Base-by-base conservation (phyloP, 2,888 invertebrate genomes). In the Phymatocera aterrima region DNA sequence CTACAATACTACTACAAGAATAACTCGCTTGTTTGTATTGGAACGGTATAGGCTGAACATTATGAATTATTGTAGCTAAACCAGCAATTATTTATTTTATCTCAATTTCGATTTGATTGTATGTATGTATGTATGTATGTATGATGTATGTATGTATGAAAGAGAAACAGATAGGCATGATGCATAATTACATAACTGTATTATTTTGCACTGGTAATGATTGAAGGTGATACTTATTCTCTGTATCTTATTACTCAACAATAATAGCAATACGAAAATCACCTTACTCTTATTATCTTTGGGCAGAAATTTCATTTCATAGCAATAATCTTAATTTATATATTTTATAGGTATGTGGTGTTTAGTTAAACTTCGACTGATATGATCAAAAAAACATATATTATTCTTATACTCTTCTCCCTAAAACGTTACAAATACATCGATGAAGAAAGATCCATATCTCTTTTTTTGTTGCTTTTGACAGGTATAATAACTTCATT, bases 11-110 rank as follows among this genome's bases (percentile, higher is more conserved):
- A 88, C 65, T 84, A 84, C 28, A 89, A 89, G 80, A 89, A 88
- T 77, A 88, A 84, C 84, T 89, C 90, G 48, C 86, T 89, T 37
- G 84, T 90, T 75, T 90, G 90, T 81, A 88, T 90, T 28, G 90
- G 90, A 40, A 89, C 90, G 15, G 83, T 83, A 77, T 85, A 85
- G 80, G 37, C 46, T 64, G 83, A 80, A 82, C n/a, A n/a, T 77
- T 75, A 40, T 57, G 43, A 18, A 40, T 40, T 40, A 43, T 37
- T 75, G 1, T 60, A 57, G n/a, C 40, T 28, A 12, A 75, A 28
- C 37, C 40, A 75, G 40, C 12, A 57, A 57, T 40, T 75, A 57
- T 60, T 75, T 75, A 57, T 75, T 75, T 24, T 28, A 48, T 64
- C 37, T 64, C n/a, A n/a, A n/a, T n/a, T n/a, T n/a, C n/a, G n/a